Percentiles rank a stretch among this genome's conserved stretches.
These are phyloP conservation scores for Blastomussa wellsi DNA, from an alignment of 92 coral and sea anemone genomes.

Conservation along the genomic window DNA sequence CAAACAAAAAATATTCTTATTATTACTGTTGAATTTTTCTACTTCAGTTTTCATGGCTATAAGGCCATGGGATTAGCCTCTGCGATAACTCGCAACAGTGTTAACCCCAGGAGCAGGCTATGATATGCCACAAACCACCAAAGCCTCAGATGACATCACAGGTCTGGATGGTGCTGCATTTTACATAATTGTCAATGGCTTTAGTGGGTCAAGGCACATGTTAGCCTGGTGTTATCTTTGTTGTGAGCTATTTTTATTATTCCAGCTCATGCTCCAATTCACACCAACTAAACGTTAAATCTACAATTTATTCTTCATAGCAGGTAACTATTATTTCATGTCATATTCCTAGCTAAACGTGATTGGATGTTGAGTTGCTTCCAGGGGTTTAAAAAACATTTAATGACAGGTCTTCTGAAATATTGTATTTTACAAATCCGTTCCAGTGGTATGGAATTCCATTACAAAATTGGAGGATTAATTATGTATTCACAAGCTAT, in stretches of 20 bases:
- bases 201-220: too few species aligned
- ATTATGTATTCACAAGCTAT: neutral
- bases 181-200: too few species aligned
- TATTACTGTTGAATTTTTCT: too few species aligned
- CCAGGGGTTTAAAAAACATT: neutral
- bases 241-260: neutral
- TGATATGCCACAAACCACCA: too few species aligned
- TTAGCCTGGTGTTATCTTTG: too few species aligned
- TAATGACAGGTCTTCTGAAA: neutral
- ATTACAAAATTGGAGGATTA: neutral
- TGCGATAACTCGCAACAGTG: too few species aligned
- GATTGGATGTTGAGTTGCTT: neutral
- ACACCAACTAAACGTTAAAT: slow-evolving; percentile 2
- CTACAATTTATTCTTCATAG: neutral
- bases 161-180: too few species aligned
- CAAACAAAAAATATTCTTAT: too few species aligned
- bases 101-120: too few species aligned
- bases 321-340: neutral
- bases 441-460: neutral
- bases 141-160: too few species aligned
- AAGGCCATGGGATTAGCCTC: too few species aligned
- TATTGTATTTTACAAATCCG: slow-evolving; percentile 15
- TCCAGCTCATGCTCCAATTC: slow-evolving; percentile 1
- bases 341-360: slow-evolving; percentile 1
- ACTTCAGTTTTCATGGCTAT: too few species aligned